Conservation (phyloP, 1,140 invertebrate genomes). For the Trichonephila clavipes region DNA sequence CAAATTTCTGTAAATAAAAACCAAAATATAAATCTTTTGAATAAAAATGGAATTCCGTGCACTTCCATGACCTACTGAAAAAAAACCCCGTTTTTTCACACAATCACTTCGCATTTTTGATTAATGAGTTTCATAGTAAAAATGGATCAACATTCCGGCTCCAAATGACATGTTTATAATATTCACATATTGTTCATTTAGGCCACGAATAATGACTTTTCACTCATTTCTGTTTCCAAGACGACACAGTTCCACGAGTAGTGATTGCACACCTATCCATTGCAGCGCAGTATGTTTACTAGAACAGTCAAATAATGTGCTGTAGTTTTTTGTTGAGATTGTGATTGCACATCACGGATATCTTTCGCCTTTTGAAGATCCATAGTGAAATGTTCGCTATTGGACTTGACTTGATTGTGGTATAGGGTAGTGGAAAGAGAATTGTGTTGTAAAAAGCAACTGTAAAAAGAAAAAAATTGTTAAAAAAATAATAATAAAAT, state of each 20-base stretch:
- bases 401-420: background rate
- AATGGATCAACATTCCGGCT: no score
- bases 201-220: no score
- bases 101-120: no score
- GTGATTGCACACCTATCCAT: background rate
- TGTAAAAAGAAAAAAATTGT: background rate
- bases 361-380: background rate
- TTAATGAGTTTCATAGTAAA: no score
- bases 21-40: no score
- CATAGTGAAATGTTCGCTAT: background rate
- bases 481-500: background rate
- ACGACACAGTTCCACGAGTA: background rate
- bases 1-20: no score
- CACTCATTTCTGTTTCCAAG: background rate
- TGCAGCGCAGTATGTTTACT: background rate
- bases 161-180: no score
- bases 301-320: background rate
- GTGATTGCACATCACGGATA: background rate
- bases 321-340: background rate
- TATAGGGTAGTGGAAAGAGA: background rate
- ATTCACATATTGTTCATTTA: no score
- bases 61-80: no score
- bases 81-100: no score
- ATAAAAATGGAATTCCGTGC: no score
- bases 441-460: conserved; percentile 2